Base-by-base conservation (phyloP, 2,797 vertebrate genomes). In the Coreius guichenoti region DNA sequence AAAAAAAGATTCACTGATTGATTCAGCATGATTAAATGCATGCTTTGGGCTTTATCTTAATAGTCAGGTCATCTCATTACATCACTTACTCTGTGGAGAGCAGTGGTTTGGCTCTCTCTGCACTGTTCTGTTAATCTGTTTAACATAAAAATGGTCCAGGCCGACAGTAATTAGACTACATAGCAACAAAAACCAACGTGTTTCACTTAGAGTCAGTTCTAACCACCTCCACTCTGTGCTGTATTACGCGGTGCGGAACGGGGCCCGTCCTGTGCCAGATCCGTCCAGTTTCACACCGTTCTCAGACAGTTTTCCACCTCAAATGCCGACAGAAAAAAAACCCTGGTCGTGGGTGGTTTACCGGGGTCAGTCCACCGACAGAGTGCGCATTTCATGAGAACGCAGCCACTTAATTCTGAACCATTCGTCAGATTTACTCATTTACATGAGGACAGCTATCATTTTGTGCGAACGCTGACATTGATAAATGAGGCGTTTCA, bases 381-480 rank as follows among this genome's bases (percentile, higher is more conserved):
- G 94, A 95, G 94, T 94, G 81, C 93, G 92, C 92, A 92, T 94
- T 95, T 96, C 95, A 95, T 95, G 93, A 94, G 93, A 95, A 95
- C 92, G 92, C 92, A 88, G 93, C 94, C 94, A 94, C 94, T 96
- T 95, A 95, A 96, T 95, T 96, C 95, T 92, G 91, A 93, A 89
- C 95, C 95, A 95, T 95, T 95, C 95, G 91, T 94, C 88, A 93
- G 92, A 94, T 95, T 95, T 90, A 92, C 95, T 95, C 94, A 95
- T 96, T 95, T 95, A 94, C 95, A 96, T 96, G 93, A 87, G 93
- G 94, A 96, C 95, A 95, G 95, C 94, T 96, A 95, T 96, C 95
- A 95, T 95, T 95, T 91, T 95, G 95, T 96, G 93, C 91, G 90
- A 86, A 85, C 36, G 82, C 83, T 95, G 95, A 96, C 95, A 93